A percentile compares a stretch with the other conserved stretches of the same genome.
phyloP scores from a whole-genome alignment of 2,113 vertebrate genomes.

The Scomber japonicus region DNA sequence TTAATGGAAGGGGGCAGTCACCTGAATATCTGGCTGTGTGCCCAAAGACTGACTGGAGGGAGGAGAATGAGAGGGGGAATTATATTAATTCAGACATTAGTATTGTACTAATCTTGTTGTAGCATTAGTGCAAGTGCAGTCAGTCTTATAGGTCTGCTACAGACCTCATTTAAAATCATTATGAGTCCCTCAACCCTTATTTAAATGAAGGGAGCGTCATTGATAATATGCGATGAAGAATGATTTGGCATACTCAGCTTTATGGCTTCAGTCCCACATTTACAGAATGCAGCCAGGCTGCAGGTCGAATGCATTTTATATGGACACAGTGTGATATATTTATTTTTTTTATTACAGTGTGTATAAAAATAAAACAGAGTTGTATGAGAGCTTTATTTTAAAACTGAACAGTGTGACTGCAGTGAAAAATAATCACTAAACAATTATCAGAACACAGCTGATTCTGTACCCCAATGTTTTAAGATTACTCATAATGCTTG shows the following conservation, averaged over 20 bases:
- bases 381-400: background rate
- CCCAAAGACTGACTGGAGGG: slow-evolving; percentile 35
- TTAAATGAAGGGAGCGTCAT: background rate
- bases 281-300: background rate
- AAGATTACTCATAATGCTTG: background rate
- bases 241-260: background rate
- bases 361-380: background rate
- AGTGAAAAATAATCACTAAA: background rate
- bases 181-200: too few species aligned
- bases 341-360: background rate
- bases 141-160: background rate
- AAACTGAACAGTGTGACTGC: background rate
- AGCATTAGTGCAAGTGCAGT: slow-evolving; percentile 11
- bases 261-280: background rate
- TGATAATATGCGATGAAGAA: background rate
- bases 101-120: slow-evolving; percentile 15
- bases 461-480: background rate
- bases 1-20: slow-evolving; percentile 37
- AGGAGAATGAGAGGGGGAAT: background rate
- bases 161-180: background rate
- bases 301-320: background rate
- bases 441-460: background rate
- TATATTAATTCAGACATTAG: slow-evolving; percentile 1
- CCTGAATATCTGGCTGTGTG: slow-evolving; percentile 30
- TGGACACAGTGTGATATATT: background rate